These are phyloP conservation scores for Hypolimnas misippus DNA, from an alignment of 2,888 invertebrate species.

Conservation along the genomic window DNA sequence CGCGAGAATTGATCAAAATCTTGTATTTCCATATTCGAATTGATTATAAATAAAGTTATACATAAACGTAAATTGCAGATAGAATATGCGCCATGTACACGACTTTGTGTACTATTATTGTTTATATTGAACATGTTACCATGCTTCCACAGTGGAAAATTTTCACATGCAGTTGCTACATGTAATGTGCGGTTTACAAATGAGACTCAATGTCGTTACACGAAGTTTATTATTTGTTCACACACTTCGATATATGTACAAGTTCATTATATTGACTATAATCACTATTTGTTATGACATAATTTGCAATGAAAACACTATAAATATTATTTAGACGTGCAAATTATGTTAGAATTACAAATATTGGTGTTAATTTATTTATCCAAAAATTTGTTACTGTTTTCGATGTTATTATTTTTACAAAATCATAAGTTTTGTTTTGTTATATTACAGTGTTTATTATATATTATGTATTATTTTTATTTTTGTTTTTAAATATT, in stretches of 20 bases:
- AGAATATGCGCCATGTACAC: background rate
- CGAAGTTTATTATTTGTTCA: conserved; percentile 22
- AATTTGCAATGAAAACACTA: conserved; percentile 21
- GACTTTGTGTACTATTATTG: conserved; percentile 12
- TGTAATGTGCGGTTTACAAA: conserved; percentile 29
- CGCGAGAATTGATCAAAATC: background rate
- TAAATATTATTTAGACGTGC: conserved; percentile 12
- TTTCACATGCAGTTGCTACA: conserved; percentile 26
- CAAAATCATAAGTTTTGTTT: background rate
- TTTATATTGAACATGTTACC: conserved; percentile 8
- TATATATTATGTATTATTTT: background rate
- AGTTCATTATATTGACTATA: conserved; percentile 26
- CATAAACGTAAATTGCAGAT: background rate
- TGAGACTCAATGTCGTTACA: conserved; percentile 34
- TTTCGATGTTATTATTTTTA: background rate
- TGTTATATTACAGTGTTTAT: background rate
- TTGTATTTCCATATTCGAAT: background rate
- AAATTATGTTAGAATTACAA: conserved; percentile 16
- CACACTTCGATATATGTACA: conserved; percentile 25
- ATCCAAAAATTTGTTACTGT: background rate
- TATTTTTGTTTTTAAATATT: background rate
- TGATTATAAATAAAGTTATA: background rate
- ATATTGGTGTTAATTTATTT: background rate
- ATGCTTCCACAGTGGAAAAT: conserved; percentile 37
- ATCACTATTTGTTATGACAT: conserved; percentile 21